phyloP scores from a whole-genome alignment of 2,113 vertebrate species.

The Malaclemys terrapin region DNA sequence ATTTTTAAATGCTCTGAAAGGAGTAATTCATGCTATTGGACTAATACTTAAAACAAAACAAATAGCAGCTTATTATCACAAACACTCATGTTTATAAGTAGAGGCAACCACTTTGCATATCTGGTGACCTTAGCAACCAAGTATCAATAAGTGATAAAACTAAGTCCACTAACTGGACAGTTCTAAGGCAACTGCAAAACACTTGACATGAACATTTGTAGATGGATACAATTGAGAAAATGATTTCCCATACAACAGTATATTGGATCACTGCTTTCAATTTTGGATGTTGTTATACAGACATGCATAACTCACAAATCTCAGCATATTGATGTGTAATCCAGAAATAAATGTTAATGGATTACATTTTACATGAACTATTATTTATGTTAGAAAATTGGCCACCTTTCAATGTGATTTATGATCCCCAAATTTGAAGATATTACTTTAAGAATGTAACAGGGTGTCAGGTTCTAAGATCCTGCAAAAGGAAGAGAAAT shows the following conservation, averaged over 20 bases:
- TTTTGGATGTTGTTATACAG: background rate
- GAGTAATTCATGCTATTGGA: too few relatives aligned
- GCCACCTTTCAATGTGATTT: background rate
- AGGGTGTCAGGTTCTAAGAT: background rate
- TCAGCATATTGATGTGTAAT: rapidly evolving
- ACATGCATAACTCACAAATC: background rate
- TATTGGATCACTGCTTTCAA: background rate
- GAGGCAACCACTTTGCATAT: background rate
- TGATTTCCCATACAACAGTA: background rate
- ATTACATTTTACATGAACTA: background rate
- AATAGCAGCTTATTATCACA: background rate
- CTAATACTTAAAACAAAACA: background rate
- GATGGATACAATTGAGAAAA: background rate
- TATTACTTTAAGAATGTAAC: background rate
- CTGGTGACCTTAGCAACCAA: background rate
- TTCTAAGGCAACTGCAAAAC: background rate
- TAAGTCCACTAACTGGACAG: background rate
- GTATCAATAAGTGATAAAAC: background rate
- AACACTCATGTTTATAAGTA: background rate
- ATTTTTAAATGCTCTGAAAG: too few relatives aligned
- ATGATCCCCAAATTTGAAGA: background rate
- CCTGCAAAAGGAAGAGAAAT: background rate
- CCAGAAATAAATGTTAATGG: background rate
- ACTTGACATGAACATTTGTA: rapidly evolving
- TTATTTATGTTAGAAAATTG: background rate